A percentile compares a stretch with the other conserved stretches of the same genome.
Conservation (phyloP, 2,113 vertebrate genomes). For the Microcebus griseorufus region DNA sequence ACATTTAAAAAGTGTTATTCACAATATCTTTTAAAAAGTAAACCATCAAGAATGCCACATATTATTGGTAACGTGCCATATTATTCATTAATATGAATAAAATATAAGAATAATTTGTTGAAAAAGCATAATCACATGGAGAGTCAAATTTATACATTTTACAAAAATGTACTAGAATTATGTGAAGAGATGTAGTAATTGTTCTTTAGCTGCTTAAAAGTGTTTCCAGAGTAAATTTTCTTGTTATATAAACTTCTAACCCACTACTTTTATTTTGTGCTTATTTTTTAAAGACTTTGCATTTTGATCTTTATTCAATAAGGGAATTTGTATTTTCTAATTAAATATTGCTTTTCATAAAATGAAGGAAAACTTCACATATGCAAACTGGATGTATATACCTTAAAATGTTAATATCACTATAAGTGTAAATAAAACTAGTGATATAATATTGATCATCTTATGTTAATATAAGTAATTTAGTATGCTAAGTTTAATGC, state of each 20-base stretch:
- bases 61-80: background rate
- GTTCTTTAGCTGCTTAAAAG: slow-evolving; percentile 17
- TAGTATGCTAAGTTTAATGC: background rate
- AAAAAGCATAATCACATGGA: slow-evolving; percentile 27
- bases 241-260: background rate
- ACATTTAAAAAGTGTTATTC: background rate
- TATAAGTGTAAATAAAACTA: background rate
- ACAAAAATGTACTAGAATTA: slow-evolving; percentile 12
- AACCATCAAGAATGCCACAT: background rate
- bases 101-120: slow-evolving; percentile 39
- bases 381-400: background rate
- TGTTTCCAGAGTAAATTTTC: slow-evolving; percentile 5
- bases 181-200: background rate
- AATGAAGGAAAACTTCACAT: background rate
- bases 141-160: background rate
- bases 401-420: background rate
- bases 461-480: background rate
- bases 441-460: background rate
- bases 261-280: background rate
- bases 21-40: slow-evolving; percentile 34
- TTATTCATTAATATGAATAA: slow-evolving; percentile 32
- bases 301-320: background rate
- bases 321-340: background rate
- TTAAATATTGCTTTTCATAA: background rate
- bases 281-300: background rate